phyloP scores from a whole-genome alignment of 2,113 vertebrate species.

The Hemicordylus capensis region DNA sequence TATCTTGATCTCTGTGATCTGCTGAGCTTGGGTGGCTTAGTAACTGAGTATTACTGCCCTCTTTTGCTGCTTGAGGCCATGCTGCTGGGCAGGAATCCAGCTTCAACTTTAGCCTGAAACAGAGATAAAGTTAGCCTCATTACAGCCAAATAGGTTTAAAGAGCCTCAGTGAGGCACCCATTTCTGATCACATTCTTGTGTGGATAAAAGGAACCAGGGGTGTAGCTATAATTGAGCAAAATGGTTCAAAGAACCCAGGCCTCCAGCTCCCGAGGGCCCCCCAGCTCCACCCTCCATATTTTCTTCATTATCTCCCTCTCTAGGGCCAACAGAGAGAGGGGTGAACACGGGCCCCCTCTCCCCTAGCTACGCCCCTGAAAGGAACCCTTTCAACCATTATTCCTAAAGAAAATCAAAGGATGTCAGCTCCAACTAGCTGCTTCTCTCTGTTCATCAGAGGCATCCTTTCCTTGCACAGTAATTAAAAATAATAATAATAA shows the following conservation, averaged over 20 bases:
- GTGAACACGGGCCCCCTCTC: too few species aligned
- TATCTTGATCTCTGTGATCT: not conserved
- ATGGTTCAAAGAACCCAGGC: too few species aligned
- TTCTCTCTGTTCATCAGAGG: not conserved
- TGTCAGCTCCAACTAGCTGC: not conserved
- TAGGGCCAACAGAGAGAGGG: too few species aligned
- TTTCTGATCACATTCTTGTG: not conserved
- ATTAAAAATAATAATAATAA: too few species aligned
- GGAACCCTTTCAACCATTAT: not conserved
- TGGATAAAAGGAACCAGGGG: too few species aligned
- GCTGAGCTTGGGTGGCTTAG: not conserved
- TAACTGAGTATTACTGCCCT: constrained; percentile 3
- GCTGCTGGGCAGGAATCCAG: not conserved
- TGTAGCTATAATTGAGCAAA: too few species aligned
- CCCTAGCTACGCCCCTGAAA: too few species aligned
- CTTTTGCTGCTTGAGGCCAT: not conserved
- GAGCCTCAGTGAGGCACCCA: not conserved
- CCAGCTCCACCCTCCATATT: too few species aligned
- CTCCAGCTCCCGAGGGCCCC: too few species aligned
- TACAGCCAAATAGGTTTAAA: too few species aligned
- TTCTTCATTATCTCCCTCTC: too few species aligned
- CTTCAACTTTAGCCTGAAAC: not conserved
- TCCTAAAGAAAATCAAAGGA: not conserved
- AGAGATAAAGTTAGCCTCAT: rapidly evolving
- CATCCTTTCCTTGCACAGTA: not conserved